Conservation (phyloP, 2,797 vertebrate species). For the Otolemur crassicaudatus region DNA sequence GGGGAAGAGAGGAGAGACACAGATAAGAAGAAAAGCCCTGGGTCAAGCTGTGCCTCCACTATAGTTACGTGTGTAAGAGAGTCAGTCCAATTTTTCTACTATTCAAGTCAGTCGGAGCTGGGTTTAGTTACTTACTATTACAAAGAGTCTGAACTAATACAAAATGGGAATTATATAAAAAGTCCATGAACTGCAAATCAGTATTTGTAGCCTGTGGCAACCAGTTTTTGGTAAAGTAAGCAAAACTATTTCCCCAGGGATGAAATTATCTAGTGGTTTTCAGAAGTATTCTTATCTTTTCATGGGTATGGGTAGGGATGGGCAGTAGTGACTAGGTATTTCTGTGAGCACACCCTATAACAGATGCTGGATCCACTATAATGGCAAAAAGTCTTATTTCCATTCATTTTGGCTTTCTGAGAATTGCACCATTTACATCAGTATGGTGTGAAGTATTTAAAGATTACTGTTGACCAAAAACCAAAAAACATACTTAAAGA, state of each 20-base stretch:
- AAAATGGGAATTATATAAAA: not conserved
- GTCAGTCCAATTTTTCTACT: not conserved
- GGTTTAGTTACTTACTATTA: not conserved
- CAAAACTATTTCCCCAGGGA: not conserved
- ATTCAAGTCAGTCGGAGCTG: not conserved
- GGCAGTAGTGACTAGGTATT: not conserved
- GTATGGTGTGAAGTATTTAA: not conserved
- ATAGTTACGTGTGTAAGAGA: not conserved
- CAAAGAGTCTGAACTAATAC: not conserved
- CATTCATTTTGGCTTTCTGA: conserved; percentile 30
- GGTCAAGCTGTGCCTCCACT: not conserved
- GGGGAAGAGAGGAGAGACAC: not conserved
- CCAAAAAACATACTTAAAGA: conserved; percentile 13
- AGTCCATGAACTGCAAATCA: conserved; percentile 30
- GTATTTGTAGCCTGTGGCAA: not conserved
- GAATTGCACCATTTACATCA: not conserved
- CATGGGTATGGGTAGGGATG: not conserved
- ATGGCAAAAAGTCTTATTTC: not conserved
- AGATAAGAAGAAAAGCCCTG: not conserved
- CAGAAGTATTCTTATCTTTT: not conserved
- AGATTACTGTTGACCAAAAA: not conserved
- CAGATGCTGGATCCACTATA: not conserved
- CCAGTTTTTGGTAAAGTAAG: not conserved
- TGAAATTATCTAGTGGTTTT: conserved; percentile 1
- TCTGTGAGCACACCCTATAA: not conserved